phyloP scores from a whole-genome alignment of 2,113 vertebrate genomes.

The Rafetus swinhoei region DNA sequence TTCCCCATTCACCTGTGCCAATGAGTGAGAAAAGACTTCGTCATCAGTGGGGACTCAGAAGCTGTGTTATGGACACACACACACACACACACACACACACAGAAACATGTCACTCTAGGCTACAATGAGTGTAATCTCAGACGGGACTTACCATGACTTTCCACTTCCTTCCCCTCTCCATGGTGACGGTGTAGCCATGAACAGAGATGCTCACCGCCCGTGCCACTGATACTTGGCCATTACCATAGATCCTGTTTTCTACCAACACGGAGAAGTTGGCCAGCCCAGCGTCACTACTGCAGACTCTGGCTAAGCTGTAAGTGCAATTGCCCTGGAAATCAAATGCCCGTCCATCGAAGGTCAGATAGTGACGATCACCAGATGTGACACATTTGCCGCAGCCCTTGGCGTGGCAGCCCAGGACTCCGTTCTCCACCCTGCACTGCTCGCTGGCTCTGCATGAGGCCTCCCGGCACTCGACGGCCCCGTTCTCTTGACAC shows the following conservation, averaged over 20 bases:
- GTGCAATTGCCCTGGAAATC: conserved; percentile 79
- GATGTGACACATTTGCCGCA: conserved; percentile 58
- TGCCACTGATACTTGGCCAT: neutral
- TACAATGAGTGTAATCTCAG: too few relatives aligned
- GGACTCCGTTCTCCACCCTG: conserved; percentile 27
- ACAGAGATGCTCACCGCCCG: neutral
- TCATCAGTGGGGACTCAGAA: neutral
- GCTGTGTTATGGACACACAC: neutral
- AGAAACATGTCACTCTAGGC: neutral
- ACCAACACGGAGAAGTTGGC: conserved; percentile 77
- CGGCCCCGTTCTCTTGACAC: conserved; percentile 39
- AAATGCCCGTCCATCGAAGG: conserved; percentile 75
- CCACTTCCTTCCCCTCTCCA: conserved; percentile 41
- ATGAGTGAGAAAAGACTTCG: neutral
- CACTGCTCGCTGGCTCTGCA: conserved; percentile 74
- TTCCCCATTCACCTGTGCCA: conserved; percentile 71
- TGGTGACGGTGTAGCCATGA: neutral
- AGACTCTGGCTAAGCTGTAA: conserved; percentile 69
- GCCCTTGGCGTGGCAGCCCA: conserved; percentile 53
- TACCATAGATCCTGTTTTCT: conserved; percentile 60
- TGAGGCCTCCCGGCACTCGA: conserved; percentile 56
- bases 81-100: too few relatives aligned
- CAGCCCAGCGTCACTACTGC: neutral
- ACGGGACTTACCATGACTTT: conserved; percentile 47
- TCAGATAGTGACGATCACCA: conserved; percentile 76